phyloP scores from a whole-genome alignment of 1,140 invertebrate genomes.

The Drosophila prosaltans region DNA sequence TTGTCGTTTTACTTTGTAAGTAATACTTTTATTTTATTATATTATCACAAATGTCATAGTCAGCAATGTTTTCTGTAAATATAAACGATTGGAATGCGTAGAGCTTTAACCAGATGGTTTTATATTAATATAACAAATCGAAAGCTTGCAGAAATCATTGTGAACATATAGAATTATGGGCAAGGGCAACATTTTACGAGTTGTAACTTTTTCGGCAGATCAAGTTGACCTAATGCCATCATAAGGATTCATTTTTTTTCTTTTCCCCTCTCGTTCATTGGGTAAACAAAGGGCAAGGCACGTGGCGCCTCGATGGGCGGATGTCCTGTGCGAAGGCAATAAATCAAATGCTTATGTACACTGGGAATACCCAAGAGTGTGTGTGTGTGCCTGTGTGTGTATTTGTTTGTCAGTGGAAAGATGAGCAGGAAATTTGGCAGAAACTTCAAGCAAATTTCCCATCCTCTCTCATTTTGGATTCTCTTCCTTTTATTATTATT shows the following conservation, averaged over 20 bases:
- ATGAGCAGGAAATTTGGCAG: slow-evolving; percentile 60
- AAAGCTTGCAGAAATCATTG: slow-evolving; percentile 55
- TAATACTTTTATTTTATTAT: neutral
- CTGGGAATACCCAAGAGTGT: slow-evolving; percentile 19
- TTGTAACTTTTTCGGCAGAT: slow-evolving; percentile 31
- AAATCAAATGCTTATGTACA: slow-evolving; percentile 64
- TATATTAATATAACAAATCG: slow-evolving; percentile 59
- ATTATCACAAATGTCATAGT: slow-evolving; percentile 25
- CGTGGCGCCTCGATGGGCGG: slow-evolving; percentile 57
- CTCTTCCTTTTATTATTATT: slow-evolving; percentile 7
- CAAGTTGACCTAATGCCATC: slow-evolving; percentile 14
- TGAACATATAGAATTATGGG: slow-evolving; percentile 42
- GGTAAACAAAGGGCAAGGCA: slow-evolving; percentile 45
- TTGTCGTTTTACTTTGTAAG: neutral
- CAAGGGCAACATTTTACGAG: slow-evolving; percentile 47
- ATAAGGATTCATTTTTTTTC: neutral
- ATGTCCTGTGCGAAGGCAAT: slow-evolving; percentile 58
- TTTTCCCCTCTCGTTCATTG: slow-evolving; percentile 2
- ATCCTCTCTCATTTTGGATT: neutral
- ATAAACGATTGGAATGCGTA: slow-evolving; percentile 5
- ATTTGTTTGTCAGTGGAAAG: slow-evolving; percentile 55
- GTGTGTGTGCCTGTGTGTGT: slow-evolving; percentile 25
- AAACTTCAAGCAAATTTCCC: slow-evolving; percentile 26
- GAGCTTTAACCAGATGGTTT: slow-evolving; percentile 46
- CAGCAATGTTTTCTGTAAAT: slow-evolving; percentile 20